A percentile compares a stretch with the other conserved stretches of the same genome.
Conservation (phyloP, 2,888 invertebrate genomes). For the Tipula vernalis region DNA sequence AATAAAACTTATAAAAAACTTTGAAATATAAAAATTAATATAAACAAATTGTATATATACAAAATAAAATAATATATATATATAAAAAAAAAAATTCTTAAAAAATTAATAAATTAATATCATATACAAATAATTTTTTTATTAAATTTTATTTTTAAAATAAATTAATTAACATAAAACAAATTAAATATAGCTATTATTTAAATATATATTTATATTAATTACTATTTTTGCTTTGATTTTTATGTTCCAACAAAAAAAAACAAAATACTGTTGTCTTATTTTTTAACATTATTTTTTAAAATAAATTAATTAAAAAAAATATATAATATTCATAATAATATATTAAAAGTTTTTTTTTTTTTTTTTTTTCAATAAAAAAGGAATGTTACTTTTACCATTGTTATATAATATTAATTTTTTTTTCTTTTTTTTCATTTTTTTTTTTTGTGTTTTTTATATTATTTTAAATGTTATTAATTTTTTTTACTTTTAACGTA, state of each 20-base stretch:
- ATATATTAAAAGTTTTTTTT: neutral
- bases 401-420: neutral
- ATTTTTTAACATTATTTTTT: neutral
- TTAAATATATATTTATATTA: neutral
- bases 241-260: neutral
- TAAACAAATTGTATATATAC: neutral
- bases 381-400: neutral
- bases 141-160: neutral
- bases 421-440: neutral
- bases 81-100: neutral
- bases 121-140: neutral
- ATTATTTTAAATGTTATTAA: neutral
- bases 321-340: neutral
- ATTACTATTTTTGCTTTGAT: neutral
- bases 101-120: neutral
- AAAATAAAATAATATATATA: neutral
- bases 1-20: neutral
- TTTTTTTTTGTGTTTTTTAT: neutral
- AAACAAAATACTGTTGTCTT: constrained; percentile 4
- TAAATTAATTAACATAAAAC: neutral
- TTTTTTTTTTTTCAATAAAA: neutral
- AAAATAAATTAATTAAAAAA: neutral
- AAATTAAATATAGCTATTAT: neutral
- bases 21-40: neutral
- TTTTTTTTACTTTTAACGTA: neutral